Evolutionary conservation across 2,113 vertebrate species (phyloP), one percentile per base, ranked within the genome.

Genomic region (Xenotilapia longispinis): DNA sequence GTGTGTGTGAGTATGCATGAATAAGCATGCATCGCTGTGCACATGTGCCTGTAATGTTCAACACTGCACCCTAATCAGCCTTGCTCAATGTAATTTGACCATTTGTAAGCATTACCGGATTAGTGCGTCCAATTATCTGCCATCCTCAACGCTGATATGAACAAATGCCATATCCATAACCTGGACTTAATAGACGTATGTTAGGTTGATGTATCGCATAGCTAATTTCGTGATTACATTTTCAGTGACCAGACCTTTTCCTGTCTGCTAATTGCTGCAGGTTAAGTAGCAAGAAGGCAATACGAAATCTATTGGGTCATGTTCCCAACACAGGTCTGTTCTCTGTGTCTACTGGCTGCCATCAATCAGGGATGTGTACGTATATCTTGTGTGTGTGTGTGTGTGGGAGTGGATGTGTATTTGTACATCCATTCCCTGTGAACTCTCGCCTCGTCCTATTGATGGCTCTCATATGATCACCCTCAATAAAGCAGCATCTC

Each of bases 221-320:
- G 93, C 93, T 95, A 94, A 96, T 95, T 92, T 85, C 3, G 9
- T 95, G 95, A 96, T 96, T 96, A 92, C 95, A 96, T 96, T 95
- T 93, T 91, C 95, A 81, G 88, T 90, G 94, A 87, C 93, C 95
- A 96, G 95, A 95, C 95, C 95, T 90, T 92, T 94, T 95, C 95
- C 95, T 95, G 94, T 89, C 82, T 60, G 87, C 92, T 95, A 95
- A 96, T 95, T 94, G 92, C 92, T 49, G 92, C 87, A 92, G 93
- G 93, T 96, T 95, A 93, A 96, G 92, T 73, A 92, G 89, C 92
- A 90, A 86, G 84, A 87, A 83, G 87, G 93, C 93, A 92, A 91
- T 58, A 33, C 26, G 19, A 81, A 65, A 93, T 92, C 91, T 94
- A 92, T 83, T 53, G 92, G 89, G 91, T 94, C 91, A 78, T 89